Conservation (phyloP, 2,797 vertebrate genomes). For the Netta rufina region DNA sequence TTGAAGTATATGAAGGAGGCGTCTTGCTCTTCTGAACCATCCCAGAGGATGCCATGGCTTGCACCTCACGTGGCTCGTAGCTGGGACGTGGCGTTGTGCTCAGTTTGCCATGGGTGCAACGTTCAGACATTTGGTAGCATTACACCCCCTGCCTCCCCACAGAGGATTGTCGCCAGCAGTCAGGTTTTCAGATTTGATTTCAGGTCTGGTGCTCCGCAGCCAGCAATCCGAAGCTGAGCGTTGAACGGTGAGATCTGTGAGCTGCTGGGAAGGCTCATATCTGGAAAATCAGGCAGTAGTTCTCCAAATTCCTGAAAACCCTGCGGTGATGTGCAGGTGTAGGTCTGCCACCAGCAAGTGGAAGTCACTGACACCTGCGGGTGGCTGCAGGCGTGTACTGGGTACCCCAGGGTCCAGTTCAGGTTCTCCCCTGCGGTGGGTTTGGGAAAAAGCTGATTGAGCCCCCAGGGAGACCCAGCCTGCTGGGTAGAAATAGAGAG, state of each 20-base stretch:
- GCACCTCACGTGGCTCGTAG: neutral
- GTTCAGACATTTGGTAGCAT: neutral
- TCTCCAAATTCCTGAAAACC: neutral
- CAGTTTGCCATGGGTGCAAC: neutral
- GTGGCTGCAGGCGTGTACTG: rapidly evolving
- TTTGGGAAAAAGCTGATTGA: neutral
- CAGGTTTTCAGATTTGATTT: neutral
- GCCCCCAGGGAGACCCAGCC: neutral
- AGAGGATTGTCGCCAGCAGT: neutral
- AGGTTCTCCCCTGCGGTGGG: neutral
- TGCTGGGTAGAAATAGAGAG: neutral
- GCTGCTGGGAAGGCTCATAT: rapidly evolving
- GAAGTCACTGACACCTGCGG: neutral
- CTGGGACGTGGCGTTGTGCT: neutral
- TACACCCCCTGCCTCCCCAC: rapidly evolving
- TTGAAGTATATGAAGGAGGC: neutral
- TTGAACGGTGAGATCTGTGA: rapidly evolving
- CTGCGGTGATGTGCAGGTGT: neutral
- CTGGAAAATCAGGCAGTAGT: neutral
- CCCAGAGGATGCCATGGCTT: neutral
- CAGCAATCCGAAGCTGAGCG: no score
- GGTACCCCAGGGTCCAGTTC: neutral
- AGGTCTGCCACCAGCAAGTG: neutral
- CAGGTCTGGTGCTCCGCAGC: neutral
- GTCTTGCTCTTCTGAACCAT: neutral